A percentile compares a stretch with the other conserved stretches of the same genome.
phyloP scores from a whole-genome alignment of 2,113 vertebrate species.

The Ramphastos sulfuratus region DNA sequence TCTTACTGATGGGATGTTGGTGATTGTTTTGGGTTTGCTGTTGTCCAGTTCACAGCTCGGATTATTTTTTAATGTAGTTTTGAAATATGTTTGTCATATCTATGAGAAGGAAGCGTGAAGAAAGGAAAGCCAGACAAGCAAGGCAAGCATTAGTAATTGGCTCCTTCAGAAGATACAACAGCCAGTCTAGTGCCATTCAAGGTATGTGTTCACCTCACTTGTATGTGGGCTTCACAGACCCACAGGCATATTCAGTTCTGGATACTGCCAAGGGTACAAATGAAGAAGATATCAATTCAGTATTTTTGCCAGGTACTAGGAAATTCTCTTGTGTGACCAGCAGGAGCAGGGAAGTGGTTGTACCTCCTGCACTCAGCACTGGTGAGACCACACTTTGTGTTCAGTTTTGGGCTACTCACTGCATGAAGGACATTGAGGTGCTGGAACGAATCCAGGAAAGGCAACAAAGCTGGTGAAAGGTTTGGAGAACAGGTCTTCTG shows the following conservation, averaged over 20 bases:
- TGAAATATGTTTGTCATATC: background rate
- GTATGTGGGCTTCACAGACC: background rate
- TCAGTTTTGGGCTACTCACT: too few species aligned
- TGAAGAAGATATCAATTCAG: background rate
- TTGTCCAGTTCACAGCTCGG: background rate
- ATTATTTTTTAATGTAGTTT: background rate
- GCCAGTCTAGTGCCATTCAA: background rate
- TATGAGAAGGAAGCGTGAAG: background rate
- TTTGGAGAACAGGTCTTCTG: too few species aligned
- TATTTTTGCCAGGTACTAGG: background rate
- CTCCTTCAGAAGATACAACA: background rate
- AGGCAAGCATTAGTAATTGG: background rate
- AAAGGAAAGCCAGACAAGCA: conserved; percentile 4
- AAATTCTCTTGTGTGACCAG: background rate
- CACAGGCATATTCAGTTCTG: background rate
- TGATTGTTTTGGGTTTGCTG: background rate
- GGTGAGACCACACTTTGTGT: too few species aligned
- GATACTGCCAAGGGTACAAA: background rate
- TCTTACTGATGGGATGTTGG: background rate
- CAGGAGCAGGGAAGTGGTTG: too few species aligned
- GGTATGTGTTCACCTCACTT: background rate
- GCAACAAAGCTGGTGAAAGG: too few species aligned
- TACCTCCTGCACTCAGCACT: too few species aligned
- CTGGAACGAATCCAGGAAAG: too few species aligned
- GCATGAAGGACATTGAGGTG: too few species aligned